phyloP scores from a whole-genome alignment of 2,113 vertebrate genomes.

The Pomatorhinus ruficollis region DNA sequence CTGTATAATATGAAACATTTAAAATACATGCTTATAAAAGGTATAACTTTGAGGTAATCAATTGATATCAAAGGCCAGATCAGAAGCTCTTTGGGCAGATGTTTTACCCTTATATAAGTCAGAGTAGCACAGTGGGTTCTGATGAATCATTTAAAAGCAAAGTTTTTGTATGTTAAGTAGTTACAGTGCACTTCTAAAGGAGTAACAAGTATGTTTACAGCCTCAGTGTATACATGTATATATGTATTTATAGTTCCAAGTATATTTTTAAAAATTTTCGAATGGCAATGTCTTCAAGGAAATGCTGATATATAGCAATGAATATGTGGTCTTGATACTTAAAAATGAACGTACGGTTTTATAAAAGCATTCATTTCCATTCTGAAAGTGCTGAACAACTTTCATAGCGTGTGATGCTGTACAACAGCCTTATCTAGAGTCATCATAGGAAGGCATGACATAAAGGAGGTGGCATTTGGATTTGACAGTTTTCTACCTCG shows the following conservation, averaged over 20 bases:
- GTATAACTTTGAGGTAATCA: background rate
- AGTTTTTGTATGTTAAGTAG: background rate
- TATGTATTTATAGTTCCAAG: background rate
- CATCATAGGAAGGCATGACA: background rate
- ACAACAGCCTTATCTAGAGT: background rate
- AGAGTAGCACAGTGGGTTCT: background rate
- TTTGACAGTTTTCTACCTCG: background rate
- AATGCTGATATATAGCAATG: background rate
- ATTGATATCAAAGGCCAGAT: background rate
- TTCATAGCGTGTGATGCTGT: background rate
- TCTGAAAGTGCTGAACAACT: background rate
- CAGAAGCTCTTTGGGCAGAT: background rate
- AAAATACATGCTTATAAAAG: background rate
- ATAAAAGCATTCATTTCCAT: background rate
- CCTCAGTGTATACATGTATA: rapidly evolving
- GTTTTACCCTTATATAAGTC: background rate
- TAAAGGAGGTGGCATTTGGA: background rate
- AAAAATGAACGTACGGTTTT: background rate
- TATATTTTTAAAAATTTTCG: background rate
- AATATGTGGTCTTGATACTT: background rate
- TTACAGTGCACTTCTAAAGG: background rate
- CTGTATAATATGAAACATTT: background rate
- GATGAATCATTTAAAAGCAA: background rate
- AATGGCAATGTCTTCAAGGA: background rate
- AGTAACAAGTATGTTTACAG: background rate